Evolutionary conservation across 2,113 vertebrate genomes (phyloP).

Genomic region (Hippocampus guttulatus): DNA sequence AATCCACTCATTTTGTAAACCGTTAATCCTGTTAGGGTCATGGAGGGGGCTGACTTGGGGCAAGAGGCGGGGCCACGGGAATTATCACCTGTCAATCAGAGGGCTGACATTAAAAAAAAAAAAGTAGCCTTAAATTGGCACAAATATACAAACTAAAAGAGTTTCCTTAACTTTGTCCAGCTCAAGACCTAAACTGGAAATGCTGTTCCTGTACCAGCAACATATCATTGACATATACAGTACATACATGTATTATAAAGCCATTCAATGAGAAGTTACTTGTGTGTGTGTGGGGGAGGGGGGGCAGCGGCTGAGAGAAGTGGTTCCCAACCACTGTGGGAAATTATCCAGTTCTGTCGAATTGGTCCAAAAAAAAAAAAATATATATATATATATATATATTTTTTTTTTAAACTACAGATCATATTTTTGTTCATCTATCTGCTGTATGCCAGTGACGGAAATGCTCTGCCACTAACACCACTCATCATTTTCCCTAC

Average conservation of each 20-base stretch:
- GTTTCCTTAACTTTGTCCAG: background rate
- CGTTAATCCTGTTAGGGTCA: slow-evolving; percentile 10
- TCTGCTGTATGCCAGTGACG: background rate
- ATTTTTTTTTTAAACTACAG: too few species aligned
- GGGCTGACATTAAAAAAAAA: background rate
- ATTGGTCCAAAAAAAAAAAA: too few species aligned
- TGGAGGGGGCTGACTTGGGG: background rate
- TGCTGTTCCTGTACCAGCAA: background rate
- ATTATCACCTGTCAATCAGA: slow-evolving; percentile 1
- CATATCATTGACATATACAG: too few species aligned
- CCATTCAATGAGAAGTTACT: too few species aligned
- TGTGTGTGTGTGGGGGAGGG: too few species aligned
- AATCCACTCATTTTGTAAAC: slow-evolving; percentile 4
- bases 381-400: too few species aligned
- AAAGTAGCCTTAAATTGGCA: background rate
- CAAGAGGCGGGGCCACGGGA: background rate
- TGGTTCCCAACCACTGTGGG: too few species aligned
- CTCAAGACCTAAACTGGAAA: background rate
- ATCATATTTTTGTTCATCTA: too few species aligned
- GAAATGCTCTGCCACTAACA: background rate
- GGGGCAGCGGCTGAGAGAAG: too few species aligned
- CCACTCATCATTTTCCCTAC: background rate
- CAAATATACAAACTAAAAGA: background rate
- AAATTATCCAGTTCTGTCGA: too few species aligned
- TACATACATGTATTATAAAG: too few species aligned